Conservation (phyloP, 1,140 invertebrate genomes). For the Pachyrhynchus sulphureomaculatus region DNA sequence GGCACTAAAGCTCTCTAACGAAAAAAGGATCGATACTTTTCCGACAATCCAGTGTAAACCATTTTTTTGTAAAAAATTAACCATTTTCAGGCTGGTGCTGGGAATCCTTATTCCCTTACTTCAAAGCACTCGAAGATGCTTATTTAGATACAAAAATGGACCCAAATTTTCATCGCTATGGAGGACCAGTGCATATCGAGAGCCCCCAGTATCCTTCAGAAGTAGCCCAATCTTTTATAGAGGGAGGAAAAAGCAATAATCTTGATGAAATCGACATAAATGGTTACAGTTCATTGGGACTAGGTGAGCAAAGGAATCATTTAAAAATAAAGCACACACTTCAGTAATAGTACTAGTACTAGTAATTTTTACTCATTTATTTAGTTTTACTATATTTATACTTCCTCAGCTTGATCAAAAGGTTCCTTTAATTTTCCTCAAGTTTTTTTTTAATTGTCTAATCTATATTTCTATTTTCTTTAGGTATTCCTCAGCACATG, state of each 20-base stretch:
- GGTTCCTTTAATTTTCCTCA: no score
- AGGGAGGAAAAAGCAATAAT: constrained; percentile 61
- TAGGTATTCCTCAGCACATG: constrained; percentile 64
- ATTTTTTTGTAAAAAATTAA: no score
- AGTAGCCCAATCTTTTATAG: constrained; percentile 58
- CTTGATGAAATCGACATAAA: constrained; percentile 63
- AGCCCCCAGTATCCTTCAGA: constrained; percentile 55
- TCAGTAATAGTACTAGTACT: not conserved
- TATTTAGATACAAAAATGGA: constrained; percentile 37
- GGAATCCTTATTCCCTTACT: constrained; percentile 76
- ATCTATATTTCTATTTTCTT: no score
- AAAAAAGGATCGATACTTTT: no score
- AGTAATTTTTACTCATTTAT: not conserved
- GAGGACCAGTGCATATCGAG: constrained; percentile 61
- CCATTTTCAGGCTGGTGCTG: constrained; percentile 72
- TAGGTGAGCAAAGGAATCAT: constrained; percentile 46
- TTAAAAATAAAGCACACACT: not conserved
- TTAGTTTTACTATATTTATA: no score
- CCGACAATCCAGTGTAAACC: no score
- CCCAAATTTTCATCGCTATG: constrained; percentile 53
- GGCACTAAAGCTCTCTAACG: no score
- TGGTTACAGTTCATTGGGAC: constrained; percentile 62
- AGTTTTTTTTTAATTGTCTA: no score
- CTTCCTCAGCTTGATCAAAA: no score
- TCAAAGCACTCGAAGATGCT: constrained; percentile 77